Evolutionary conservation across 2,888 invertebrate genomes (phyloP).

Genomic region (Blera fallax): DNA sequence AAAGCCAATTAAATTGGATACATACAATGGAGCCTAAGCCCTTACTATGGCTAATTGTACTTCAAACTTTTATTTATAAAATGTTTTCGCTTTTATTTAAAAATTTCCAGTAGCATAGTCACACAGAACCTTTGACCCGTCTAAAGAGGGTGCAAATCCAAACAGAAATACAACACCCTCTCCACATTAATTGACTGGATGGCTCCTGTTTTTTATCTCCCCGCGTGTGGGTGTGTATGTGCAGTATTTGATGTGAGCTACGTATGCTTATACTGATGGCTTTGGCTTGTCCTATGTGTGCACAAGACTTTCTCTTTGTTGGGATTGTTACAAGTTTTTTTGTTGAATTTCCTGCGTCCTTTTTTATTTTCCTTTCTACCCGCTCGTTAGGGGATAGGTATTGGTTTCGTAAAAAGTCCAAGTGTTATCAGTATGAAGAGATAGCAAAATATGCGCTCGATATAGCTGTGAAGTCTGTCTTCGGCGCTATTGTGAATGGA

Average conservation of each 20-base stretch:
- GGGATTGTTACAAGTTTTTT: slow-evolving; percentile 40
- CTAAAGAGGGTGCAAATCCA: slow-evolving; percentile 64
- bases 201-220: slow-evolving; percentile 17
- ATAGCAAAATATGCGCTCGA: too few species aligned
- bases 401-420: neutral
- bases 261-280: slow-evolving; percentile 30
- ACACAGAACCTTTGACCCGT: slow-evolving; percentile 59
- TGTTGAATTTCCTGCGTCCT: slow-evolving; percentile 55
- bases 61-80: slow-evolving; percentile 19
- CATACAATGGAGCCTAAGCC: slow-evolving; percentile 22
- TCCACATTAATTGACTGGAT: slow-evolving; percentile 66
- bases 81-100: slow-evolving; percentile 55
- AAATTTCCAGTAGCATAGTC: slow-evolving; percentile 46
- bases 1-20: slow-evolving; percentile 64
- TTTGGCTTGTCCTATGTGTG: slow-evolving; percentile 27
- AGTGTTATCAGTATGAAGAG: too few species aligned
- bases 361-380: slow-evolving; percentile 16
- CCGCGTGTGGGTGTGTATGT: neutral
- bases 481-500: too few species aligned
- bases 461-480: too few species aligned
- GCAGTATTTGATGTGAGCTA: slow-evolving; percentile 13
- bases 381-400: neutral
- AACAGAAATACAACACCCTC: slow-evolving; percentile 66
- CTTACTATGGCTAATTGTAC: neutral
- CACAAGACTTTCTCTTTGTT: slow-evolving; percentile 59